Base-by-base conservation (phyloP, 2,797 vertebrate genomes). In the Lithobates pipiens region DNA sequence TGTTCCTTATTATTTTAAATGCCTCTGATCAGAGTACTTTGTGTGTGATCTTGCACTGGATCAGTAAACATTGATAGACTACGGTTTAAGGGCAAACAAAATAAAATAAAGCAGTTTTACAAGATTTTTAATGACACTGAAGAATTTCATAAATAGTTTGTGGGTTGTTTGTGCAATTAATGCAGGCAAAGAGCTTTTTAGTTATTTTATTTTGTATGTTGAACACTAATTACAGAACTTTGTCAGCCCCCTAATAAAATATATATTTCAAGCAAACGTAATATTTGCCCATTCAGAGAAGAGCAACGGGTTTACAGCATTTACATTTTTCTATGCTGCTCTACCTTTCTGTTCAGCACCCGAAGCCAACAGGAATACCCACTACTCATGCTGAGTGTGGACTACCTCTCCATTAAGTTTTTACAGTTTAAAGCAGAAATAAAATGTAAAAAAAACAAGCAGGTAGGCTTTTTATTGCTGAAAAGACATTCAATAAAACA, bases 11-110 rank as follows among this genome's bases (percentile, higher is more conserved):
- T 91, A 89, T 84, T 86, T 91, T 90, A 86, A 88, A 90, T 88
- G 89, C 92, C 88, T 92, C 86, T 91, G 92, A 92, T 88, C 91
- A 92, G 89, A 89, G 88, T 90, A 91, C 88, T 89, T 90, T 89
- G 90, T 91, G 91, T 95, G 95, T 95, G 94, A 95, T 95, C 94
- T 96, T 94, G 93, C 93, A 95, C 93, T 95, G 94, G 93, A 92
- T 92, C 93, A 93, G 92, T 91, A 91, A 91, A 88, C 89, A 80
- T 65, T 88, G 80, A 86, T 91, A 86, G 88, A 76, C 74, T 87
- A 86, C 42, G 71, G 68, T 72, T 86, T 84, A 68, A 80, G 61
- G 42, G 57, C 85, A 81, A 69, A 81, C 57, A 80, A 74, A 88
- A 76, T 67, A 72, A 50, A 67, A 67, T 74, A 77, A 42, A 34